A percentile compares a stretch with the other conserved stretches of the same genome.
phyloP scores from a whole-genome alignment of 2,113 vertebrate genomes.

The Tenebrosternarchus preto region DNA sequence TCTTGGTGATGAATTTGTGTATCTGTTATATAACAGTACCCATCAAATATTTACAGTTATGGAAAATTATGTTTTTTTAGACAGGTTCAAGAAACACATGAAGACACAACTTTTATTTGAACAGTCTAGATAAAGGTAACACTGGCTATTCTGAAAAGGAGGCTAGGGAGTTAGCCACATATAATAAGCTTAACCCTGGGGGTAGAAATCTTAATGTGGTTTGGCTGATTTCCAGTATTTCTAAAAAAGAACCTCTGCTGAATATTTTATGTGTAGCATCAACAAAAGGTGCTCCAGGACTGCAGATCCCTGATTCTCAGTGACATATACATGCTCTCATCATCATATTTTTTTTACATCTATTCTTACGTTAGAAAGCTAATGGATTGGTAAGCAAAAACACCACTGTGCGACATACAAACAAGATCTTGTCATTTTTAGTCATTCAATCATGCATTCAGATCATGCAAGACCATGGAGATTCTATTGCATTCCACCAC shows the following conservation, averaged over 20 bases:
- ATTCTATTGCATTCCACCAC: background rate
- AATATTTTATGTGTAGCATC: constrained; percentile 32
- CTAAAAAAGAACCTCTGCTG: background rate
- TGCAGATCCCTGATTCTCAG: background rate
- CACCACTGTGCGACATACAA: background rate
- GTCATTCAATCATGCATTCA: background rate
- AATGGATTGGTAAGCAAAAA: background rate
- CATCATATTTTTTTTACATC: background rate
- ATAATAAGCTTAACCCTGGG: constrained; percentile 3
- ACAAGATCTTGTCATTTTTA: background rate
- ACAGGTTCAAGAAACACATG: background rate
- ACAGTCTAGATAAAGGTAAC: background rate
- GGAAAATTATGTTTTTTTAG: background rate
- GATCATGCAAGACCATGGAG: background rate
- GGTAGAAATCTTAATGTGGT: background rate
- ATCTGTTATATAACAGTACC: background rate
- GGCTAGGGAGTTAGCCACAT: background rate
- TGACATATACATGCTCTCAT: background rate
- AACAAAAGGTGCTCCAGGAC: background rate
- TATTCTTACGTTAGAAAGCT: too few relatives aligned
- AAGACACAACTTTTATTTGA: background rate
- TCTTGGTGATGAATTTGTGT: background rate
- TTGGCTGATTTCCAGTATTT: background rate
- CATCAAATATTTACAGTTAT: background rate
- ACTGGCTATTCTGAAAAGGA: background rate